Base-by-base conservation (phyloP, 2,113 vertebrate species). In the Rhinoptilus africanus region DNA sequence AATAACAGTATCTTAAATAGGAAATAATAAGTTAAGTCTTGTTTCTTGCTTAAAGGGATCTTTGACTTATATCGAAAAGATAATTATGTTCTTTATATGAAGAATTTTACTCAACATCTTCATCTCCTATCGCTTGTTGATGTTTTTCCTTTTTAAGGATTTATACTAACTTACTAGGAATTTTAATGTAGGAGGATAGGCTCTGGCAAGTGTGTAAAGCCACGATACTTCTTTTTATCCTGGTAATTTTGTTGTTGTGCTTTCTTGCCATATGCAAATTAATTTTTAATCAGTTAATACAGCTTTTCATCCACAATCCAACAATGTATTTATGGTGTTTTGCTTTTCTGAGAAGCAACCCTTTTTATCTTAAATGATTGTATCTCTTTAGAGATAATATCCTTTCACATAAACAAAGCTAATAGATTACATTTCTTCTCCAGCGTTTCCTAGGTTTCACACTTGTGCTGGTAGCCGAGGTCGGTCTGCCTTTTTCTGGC, bases 11-110 rank as follows among this genome's bases (percentile, higher is more conserved):
- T 32, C 24, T 83, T 90, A 90, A 92, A 74, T 83, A 91, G 73
- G 77, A 92, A 93, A 89, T 78, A 73, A n/a, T 60, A 92, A 66
- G 35, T 37, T 73, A 37, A 90, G 68, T 27, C 68, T 74, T 3
- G 3, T 86, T 95, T 92, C 80, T 91, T 92, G 83, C 83, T 86
- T 74, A 81, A 89, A 91, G 84, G n/a, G 28, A 81, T 91, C 86
- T 92, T 87, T 82, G 9, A 73, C 43, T 89, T 54, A 13, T 41
- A 41, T 37, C 43, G 32, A 67, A 92, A 92, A 68, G 43, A 22
- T 2, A 69, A 74, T 89, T 41, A 15, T 53, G 5, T 35, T 90
- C 30, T 84, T 84, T 67, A 47, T 50, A 39, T 45, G 60, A 85
- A 54, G 41, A 87, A 72, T 68, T 90, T 68, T 37, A 56, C 22